These are phyloP conservation scores for Paramormyrops hopkinsi DNA, from an alignment of 2,797 vertebrate genomes.

Conservation along the genomic window DNA sequence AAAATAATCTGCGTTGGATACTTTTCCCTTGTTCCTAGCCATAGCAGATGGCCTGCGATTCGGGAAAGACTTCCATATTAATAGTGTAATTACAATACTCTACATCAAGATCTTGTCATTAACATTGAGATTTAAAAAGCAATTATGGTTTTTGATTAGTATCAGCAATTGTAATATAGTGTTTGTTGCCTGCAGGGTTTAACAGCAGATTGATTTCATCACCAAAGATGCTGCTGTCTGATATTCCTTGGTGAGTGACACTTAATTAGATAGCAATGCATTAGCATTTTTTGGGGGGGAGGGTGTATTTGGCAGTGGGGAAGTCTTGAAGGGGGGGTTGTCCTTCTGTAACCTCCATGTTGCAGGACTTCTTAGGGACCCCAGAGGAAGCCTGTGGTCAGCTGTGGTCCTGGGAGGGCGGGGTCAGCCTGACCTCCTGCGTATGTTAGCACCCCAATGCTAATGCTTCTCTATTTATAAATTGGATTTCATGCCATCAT, in stretches of 20 bases:
- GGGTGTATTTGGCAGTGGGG: neutral
- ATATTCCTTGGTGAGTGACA: conserved; percentile 52
- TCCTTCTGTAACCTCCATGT: neutral
- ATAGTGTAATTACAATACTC: conserved; percentile 64
- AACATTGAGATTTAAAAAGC: conserved; percentile 66
- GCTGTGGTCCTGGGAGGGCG: neutral
- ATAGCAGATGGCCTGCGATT: conserved; percentile 60
- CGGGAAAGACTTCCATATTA: conserved; percentile 63
- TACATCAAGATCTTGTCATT: conserved; percentile 66
- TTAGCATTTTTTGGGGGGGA: conserved; percentile 41
- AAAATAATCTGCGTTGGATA: conserved; percentile 48
- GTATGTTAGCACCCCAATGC: neutral
- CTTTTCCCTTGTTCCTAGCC: conserved; percentile 39
- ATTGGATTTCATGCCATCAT: neutral
- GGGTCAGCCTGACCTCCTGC: neutral
- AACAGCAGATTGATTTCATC: conserved; percentile 53
- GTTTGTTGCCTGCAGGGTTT: conserved; percentile 43
- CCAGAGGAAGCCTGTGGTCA: neutral
- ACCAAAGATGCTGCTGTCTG: conserved; percentile 41
- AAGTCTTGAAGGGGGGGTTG: conserved; percentile 25
- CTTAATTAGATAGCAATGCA: conserved; percentile 50
- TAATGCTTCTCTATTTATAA: neutral
- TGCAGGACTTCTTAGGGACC: neutral
- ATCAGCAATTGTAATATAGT: conserved; percentile 40
- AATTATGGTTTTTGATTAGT: conserved; percentile 66